phyloP scores from a whole-genome alignment of 2,888 invertebrate species.

The Chelonus formosanus region DNA sequence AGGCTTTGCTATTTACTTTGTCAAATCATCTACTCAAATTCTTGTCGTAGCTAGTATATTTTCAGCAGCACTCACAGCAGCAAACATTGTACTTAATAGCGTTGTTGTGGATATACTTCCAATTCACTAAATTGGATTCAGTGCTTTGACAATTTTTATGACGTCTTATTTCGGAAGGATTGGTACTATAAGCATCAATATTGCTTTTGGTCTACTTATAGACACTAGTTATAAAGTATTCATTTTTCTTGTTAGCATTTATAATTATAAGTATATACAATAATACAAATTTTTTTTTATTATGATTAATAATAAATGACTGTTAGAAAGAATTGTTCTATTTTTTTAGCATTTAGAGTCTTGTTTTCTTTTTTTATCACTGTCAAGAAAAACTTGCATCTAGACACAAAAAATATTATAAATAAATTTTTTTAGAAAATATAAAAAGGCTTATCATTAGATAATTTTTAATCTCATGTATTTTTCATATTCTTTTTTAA shows the following conservation, averaged over 20 bases:
- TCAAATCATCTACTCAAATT: constrained; percentile 69
- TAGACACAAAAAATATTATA: neutral
- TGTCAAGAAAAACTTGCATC: too few relatives aligned
- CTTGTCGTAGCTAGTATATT: constrained; percentile 69
- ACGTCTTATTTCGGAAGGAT: constrained; percentile 73
- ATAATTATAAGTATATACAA: constrained; percentile 65
- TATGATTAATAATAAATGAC: too few relatives aligned
- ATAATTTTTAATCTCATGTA: constrained; percentile 21
- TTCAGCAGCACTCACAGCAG: constrained; percentile 66
- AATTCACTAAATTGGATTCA: constrained; percentile 56
- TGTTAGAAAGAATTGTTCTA: too few relatives aligned
- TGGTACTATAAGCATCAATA: constrained; percentile 73
- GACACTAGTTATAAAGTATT: constrained; percentile 73
- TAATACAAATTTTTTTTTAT: too few relatives aligned
- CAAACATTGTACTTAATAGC: constrained; percentile 63
- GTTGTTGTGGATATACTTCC: constrained; percentile 64
- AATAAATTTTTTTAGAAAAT: neutral
- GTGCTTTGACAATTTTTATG: constrained; percentile 73
- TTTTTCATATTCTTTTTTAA: constrained; percentile 6
- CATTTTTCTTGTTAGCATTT: constrained; percentile 70
- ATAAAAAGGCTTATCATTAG: neutral
- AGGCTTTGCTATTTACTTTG: constrained; percentile 71
- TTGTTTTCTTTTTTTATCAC: too few relatives aligned
- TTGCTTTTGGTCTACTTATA: constrained; percentile 72
- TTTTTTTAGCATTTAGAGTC: too few relatives aligned